Percentiles rank a stretch among this genome's conserved stretches.
These are phyloP conservation scores for Mythimna pallens DNA, from an alignment of 2,888 invertebrate genomes.

Conservation along the genomic window DNA sequence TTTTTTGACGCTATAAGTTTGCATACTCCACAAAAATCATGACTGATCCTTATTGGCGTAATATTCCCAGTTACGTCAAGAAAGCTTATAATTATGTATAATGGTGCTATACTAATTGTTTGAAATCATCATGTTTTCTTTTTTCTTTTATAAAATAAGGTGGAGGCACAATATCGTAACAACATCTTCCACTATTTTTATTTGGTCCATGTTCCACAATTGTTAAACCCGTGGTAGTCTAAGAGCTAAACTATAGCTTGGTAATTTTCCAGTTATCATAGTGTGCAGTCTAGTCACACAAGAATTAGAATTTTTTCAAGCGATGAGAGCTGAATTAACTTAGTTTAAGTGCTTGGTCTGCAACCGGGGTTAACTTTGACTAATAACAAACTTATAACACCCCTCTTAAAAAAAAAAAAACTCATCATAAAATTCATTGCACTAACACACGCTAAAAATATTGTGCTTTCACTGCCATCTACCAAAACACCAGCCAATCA, in stretches of 20 bases:
- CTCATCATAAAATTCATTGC: constrained; percentile 3
- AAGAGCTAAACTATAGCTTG: no score
- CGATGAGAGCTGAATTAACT: not conserved
- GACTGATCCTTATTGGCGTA: no score
- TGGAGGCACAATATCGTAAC: constrained; percentile 32
- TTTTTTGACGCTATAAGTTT: no score
- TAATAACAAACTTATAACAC: no score
- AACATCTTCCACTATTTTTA: no score
- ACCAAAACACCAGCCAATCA: not conserved
- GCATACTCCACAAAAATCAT: no score
- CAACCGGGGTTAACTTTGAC: not conserved
- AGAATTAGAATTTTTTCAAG: not conserved
- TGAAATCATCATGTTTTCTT: no score
- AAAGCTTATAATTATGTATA: no score
- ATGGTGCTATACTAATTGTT: no score
- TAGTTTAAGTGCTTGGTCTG: not conserved
- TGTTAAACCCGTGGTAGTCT: no score
- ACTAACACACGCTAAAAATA: constrained; percentile 4
- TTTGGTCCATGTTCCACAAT: not conserved
- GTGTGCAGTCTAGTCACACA: not conserved
- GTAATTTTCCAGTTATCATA: not conserved
- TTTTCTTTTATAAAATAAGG: not conserved
- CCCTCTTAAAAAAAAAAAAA: not conserved
- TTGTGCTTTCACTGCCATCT: constrained; percentile 31
- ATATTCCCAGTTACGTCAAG: no score